Percentiles rank a stretch among this genome's conserved stretches.
Evolutionary conservation across 2,888 invertebrate species (phyloP).

Genomic region (Idaea dimidiata): DNA sequence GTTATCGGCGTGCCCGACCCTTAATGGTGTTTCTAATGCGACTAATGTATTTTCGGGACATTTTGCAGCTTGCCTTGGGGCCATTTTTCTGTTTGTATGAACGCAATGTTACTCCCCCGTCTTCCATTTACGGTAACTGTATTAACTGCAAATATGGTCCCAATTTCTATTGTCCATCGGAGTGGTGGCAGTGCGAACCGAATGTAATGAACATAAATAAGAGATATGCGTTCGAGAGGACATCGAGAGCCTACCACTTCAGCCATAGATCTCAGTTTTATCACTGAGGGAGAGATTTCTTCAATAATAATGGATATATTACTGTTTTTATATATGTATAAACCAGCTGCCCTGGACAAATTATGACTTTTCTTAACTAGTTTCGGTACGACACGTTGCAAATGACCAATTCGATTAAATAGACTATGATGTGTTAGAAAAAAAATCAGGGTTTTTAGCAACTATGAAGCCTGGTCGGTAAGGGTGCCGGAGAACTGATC

Average conservation of each 20-base stretch:
- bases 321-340: conserved; percentile 7
- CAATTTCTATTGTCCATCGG: conserved; percentile 75
- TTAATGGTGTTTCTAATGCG: conserved; percentile 79
- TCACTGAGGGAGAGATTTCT: conserved; percentile 11
- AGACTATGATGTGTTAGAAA: too few species aligned
- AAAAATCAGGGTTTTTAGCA: too few species aligned
- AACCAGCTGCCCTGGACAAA: conserved; percentile 2
- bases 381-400: background rate
- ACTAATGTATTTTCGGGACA: conserved; percentile 79
- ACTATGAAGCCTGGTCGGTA: too few species aligned
- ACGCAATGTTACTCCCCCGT: conserved; percentile 58
- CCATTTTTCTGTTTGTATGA: conserved; percentile 76
- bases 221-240: conserved; percentile 51
- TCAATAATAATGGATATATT: background rate
- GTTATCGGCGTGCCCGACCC: conserved; percentile 72
- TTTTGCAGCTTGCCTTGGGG: conserved; percentile 77
- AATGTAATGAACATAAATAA: conserved; percentile 75
- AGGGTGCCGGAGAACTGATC: too few species aligned
- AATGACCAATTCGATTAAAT: background rate
- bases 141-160: conserved; percentile 79
- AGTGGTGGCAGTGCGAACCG: conserved; percentile 53
- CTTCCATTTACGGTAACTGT: conserved; percentile 67
- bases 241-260: conserved; percentile 31
- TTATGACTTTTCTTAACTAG: conserved; percentile 4
- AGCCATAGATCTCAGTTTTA: conserved; percentile 46